Evolutionary conservation across 2,888 invertebrate species (phyloP).

Genomic region (Nomada fucata): DNA sequence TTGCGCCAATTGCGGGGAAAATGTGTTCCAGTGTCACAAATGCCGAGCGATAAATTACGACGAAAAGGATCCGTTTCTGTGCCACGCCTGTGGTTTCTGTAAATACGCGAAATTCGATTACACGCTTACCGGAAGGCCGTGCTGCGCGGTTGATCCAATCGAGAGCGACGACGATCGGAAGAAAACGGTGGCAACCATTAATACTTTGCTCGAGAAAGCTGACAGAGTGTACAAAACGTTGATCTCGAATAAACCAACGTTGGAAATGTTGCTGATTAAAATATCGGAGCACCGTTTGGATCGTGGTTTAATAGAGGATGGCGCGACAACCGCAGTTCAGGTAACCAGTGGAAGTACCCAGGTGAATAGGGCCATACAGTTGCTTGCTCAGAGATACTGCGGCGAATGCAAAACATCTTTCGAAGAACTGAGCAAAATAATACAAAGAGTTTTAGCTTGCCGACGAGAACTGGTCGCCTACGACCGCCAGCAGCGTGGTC

Average conservation of each 20-base stretch:
- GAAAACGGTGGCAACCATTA: slow-evolving; percentile 96
- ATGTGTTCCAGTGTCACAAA: slow-evolving; percentile 99
- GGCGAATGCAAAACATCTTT: slow-evolving; percentile 97
- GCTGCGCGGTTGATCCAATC: slow-evolving; percentile 98
- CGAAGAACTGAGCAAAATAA: slow-evolving; percentile 96
- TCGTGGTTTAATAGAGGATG: slow-evolving; percentile 86
- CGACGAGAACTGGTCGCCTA: slow-evolving; percentile 95
- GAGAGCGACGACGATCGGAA: slow-evolving; percentile 98
- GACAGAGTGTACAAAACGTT: slow-evolving; percentile 97
- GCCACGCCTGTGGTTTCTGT: slow-evolving; percentile 99
- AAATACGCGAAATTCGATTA: slow-evolving; percentile 99
- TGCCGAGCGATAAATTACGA: slow-evolving; percentile 99
- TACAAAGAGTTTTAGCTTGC: slow-evolving; percentile 96
- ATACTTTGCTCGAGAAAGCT: slow-evolving; percentile 95
- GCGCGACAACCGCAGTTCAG: slow-evolving; percentile 83
- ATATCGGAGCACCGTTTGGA: slow-evolving; percentile 94
- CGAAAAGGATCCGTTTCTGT: slow-evolving; percentile 99
- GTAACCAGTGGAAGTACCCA: slow-evolving; percentile 84
- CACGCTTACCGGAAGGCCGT: slow-evolving; percentile 94
- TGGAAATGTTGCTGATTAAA: slow-evolving; percentile 94
- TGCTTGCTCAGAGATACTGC: slow-evolving; percentile 97
- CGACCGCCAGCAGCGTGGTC: slow-evolving; percentile 92
- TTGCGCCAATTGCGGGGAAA: slow-evolving; percentile 98
- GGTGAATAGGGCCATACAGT: slow-evolving; percentile 96
- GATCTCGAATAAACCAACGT: slow-evolving; percentile 94